phyloP scores from a whole-genome alignment of 2,888 invertebrate genomes.

The Azorinus chamasolen region DNA sequence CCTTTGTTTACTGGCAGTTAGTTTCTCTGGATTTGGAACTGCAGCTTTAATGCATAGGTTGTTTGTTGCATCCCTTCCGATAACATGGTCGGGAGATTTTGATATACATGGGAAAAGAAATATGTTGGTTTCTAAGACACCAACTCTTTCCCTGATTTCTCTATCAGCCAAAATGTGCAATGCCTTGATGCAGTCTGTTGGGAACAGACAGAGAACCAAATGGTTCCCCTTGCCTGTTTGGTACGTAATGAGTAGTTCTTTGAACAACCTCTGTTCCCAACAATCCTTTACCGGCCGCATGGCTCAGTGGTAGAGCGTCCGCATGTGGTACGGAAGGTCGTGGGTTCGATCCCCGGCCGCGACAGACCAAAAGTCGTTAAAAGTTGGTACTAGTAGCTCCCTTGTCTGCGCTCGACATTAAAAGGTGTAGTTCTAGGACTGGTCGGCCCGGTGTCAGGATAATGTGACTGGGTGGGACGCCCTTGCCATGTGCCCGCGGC shows the following conservation, averaged over 20 bases:
- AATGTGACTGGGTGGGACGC: too few relatives aligned
- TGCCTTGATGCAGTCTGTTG: slow-evolving; percentile 30
- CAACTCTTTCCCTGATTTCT: slow-evolving; percentile 13
- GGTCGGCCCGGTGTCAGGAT: too few relatives aligned
- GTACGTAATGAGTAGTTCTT: background rate
- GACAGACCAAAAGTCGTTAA: too few relatives aligned
- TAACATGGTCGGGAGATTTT: slow-evolving; percentile 17
- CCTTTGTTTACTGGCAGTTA: slow-evolving; percentile 37
- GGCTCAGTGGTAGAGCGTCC: too few relatives aligned
- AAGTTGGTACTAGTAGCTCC: too few relatives aligned
- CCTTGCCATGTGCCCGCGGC: too few relatives aligned
- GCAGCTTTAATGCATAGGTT: slow-evolving; percentile 19
- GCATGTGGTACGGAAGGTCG: too few relatives aligned
- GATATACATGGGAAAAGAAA: slow-evolving; percentile 28
- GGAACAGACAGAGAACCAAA: slow-evolving; percentile 36
- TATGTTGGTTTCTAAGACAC: slow-evolving; percentile 14
- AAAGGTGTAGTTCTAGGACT: too few relatives aligned
- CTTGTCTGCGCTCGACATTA: too few relatives aligned
- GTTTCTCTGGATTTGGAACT: background rate
- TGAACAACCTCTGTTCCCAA: background rate
- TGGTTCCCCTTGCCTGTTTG: slow-evolving; percentile 1
- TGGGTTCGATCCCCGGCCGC: too few relatives aligned
- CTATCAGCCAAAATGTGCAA: slow-evolving; percentile 18
- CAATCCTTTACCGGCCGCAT: too few relatives aligned
- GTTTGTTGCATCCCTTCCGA: slow-evolving; percentile 25